Conservation (phyloP, 2,888 invertebrate genomes). For the Cantharis rufa region DNA sequence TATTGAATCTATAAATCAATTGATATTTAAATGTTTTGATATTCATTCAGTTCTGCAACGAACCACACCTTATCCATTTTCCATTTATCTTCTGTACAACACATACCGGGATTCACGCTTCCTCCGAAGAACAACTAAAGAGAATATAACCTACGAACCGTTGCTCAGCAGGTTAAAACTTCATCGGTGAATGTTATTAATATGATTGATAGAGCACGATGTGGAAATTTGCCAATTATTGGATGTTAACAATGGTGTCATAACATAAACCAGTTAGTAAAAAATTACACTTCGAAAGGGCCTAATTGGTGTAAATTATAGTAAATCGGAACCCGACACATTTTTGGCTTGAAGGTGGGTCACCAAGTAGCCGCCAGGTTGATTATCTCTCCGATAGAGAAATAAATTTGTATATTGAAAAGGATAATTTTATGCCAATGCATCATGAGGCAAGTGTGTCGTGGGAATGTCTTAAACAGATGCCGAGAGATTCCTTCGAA, state of each 20-base stretch:
- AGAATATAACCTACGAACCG: constrained; percentile 9
- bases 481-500: constrained; percentile 41
- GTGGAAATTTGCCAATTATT: background rate
- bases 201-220: background rate
- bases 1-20: constrained; percentile 25
- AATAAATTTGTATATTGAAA: background rate
- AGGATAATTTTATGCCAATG: constrained; percentile 25
- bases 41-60: constrained; percentile 14
- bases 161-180: constrained; percentile 4
- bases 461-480: constrained; percentile 44
- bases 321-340: background rate
- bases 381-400: background rate
- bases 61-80: constrained; percentile 40
- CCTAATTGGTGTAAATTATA: background rate
- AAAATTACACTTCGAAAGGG: background rate
- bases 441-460: constrained; percentile 36
- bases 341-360: constrained; percentile 18
- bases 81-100: constrained; percentile 36
- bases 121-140: constrained; percentile 20
- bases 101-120: constrained; percentile 25
- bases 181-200: constrained; percentile 2
- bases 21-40: constrained; percentile 12
- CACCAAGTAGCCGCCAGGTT: constrained; percentile 27
- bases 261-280: background rate
- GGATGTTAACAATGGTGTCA: background rate